Conservation (phyloP, 30 jellyfish, hydroid and myxozoan genomes). For the Hydractinia echinata region DNA sequence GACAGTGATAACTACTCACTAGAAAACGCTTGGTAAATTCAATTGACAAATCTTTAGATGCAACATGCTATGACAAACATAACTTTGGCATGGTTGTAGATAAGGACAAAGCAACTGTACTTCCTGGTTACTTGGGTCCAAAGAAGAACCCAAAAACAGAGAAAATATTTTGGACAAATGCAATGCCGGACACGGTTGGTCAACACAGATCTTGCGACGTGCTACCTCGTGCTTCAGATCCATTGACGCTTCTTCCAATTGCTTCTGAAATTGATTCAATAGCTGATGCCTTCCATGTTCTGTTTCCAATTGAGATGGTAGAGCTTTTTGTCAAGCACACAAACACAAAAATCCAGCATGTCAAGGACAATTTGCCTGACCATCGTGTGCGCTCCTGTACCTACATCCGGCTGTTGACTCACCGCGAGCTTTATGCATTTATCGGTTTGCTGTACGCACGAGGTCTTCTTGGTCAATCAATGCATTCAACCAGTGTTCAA, state of each 20-base stretch:
- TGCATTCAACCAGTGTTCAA: not conserved
- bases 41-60: not conserved
- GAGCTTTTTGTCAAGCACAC: constrained; percentile 3
- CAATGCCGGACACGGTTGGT: constrained; percentile 7
- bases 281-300: not conserved
- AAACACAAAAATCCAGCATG: constrained; percentile 2
- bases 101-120: not conserved
- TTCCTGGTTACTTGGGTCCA: constrained; percentile 4
- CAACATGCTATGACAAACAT: not conserved
- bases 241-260: constrained; percentile 10
- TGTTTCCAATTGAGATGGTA: constrained; percentile 2
- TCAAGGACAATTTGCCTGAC: constrained; percentile 14
- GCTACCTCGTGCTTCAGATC: not conserved
- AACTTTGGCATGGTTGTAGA: not conserved
- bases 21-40: constrained; percentile 15
- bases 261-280: constrained; percentile 8
- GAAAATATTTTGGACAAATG: constrained; percentile 14
- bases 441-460: constrained; percentile 8
- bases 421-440: constrained; percentile 14
- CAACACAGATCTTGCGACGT: constrained; percentile 17
- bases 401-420: not conserved
- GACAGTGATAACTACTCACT: not conserved
- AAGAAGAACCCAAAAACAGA: too few species aligned
- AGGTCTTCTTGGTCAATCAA: constrained; percentile 16
- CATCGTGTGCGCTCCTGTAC: too few species aligned